phyloP scores from a whole-genome alignment of 2,113 vertebrate species.

The Narcine bancroftii region DNA sequence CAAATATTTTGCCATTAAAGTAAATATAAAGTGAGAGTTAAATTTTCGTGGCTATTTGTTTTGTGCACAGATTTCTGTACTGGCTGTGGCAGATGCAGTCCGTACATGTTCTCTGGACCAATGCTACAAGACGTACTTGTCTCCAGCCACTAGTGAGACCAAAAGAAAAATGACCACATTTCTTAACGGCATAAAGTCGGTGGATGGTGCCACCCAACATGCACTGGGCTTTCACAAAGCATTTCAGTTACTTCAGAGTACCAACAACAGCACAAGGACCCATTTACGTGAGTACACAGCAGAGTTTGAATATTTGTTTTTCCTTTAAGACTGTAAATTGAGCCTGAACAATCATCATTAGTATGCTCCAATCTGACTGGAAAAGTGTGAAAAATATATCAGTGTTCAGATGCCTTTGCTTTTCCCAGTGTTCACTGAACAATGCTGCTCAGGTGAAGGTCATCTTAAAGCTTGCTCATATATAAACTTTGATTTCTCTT shows the following conservation, averaged over 20 bases:
- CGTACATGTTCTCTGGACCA: conserved; percentile 90
- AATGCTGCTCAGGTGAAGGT: neutral
- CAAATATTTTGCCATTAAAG: neutral
- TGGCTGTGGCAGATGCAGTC: conserved; percentile 79
- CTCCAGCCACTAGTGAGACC: conserved; percentile 92
- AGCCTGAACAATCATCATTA: neutral
- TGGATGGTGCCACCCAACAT: conserved; percentile 82
- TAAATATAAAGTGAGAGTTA: neutral
- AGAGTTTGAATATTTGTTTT: neutral
- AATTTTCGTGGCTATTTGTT: too few species aligned
- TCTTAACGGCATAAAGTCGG: conserved; percentile 75
- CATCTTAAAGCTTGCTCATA: neutral
- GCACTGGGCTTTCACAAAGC: conserved; percentile 86
- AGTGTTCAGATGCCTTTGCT: neutral
- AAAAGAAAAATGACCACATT: conserved; percentile 96
- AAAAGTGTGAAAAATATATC: neutral
- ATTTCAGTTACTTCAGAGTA: conserved; percentile 86
- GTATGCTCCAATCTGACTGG: neutral
- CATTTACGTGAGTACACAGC: conserved; percentile 67
- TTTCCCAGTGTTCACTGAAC: neutral
- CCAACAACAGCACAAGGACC: conserved; percentile 72
- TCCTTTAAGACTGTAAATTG: neutral
- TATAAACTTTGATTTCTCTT: neutral
- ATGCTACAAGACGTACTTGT: conserved; percentile 90
- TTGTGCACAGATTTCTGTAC: conserved; percentile 72